Base-by-base conservation (phyloP, 2,113 vertebrate species). In the Colaptes auratus region DNA sequence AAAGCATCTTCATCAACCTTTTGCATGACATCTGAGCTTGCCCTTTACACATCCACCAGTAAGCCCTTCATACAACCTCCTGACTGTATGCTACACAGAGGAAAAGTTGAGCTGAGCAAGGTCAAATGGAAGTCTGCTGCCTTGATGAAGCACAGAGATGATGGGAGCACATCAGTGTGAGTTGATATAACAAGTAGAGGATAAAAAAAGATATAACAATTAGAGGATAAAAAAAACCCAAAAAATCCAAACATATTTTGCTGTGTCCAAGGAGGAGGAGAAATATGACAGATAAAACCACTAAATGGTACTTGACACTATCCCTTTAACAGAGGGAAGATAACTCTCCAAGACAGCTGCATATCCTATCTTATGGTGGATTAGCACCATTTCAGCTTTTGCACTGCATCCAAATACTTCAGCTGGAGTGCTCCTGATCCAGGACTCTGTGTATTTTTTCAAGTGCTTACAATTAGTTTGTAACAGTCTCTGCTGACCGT, bases 391-490 rank as follows among this genome's bases (percentile, higher is more conserved):
- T 58, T 24, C 56, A 20, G 13, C 70, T 75, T 86, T 60, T 52
- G 21, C 59, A 70, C 53, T 61, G 24, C 79, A 76, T 93, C 65
- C 90, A 90, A 9, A 84, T 93, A 77, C 56, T 85, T 89, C 6
- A 75, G 52, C 35, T 79, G 28, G 61, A 65, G 42, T 7, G 4
- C 67, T 67, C 7, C 48, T 88, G 59, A 83, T 95, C 21, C n/a
- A 91, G 58, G 42, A 30, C 53, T 79, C 7, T 46, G 35, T 92
- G 3, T 92, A 35, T 82, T 94, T 96, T 95, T 94, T 78, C 27
- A 20, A 96, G 69, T 84, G 95, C 84, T 91, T 83, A 28, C 8
- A 16, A 64, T 96, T 95, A 84, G 53, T 78, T 93, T 79, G 59
- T 52, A 79, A 28, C 6, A 4, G 15, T 69, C 52, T 83, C 66